These are phyloP conservation scores for Tetranychus piercei DNA, from an alignment of 2,888 invertebrate genomes.

Conservation along the genomic window DNA sequence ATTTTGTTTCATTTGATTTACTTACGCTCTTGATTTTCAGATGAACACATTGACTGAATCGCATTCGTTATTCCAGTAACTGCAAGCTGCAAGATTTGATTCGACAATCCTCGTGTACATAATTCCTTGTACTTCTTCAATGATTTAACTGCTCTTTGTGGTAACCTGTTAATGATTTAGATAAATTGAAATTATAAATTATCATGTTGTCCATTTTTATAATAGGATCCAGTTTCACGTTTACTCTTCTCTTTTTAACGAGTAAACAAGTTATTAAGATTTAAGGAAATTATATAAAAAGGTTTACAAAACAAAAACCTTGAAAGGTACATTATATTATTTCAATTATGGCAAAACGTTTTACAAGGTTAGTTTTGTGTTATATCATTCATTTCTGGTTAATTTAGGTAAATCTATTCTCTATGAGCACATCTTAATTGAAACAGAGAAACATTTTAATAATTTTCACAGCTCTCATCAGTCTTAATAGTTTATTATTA, in stretches of 20 bases:
- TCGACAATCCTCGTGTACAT: not conserved
- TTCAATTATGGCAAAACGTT: no score
- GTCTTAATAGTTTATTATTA: no score
- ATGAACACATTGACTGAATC: not conserved
- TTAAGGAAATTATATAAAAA: not conserved
- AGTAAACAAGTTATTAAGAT: not conserved
- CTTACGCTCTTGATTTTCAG: not conserved
- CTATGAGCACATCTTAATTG: no score
- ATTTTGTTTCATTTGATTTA: not conserved
- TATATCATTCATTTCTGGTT: no score
- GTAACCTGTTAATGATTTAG: not conserved
- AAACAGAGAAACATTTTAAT: no score
- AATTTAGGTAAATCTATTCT: no score
- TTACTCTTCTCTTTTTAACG: not conserved
- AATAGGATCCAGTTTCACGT: not conserved
- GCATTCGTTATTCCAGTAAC: not conserved
- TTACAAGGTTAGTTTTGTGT: no score
- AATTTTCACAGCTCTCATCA: no score
- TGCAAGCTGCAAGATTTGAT: not conserved
- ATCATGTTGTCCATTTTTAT: not conserved
- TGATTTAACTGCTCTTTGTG: not conserved
- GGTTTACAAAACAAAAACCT: not conserved
- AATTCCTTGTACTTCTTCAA: not conserved
- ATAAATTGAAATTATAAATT: not conserved
- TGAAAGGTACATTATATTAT: not conserved